Evolutionary conservation across 2,888 invertebrate genomes (phyloP).

Genomic region (Julus scandinavius): DNA sequence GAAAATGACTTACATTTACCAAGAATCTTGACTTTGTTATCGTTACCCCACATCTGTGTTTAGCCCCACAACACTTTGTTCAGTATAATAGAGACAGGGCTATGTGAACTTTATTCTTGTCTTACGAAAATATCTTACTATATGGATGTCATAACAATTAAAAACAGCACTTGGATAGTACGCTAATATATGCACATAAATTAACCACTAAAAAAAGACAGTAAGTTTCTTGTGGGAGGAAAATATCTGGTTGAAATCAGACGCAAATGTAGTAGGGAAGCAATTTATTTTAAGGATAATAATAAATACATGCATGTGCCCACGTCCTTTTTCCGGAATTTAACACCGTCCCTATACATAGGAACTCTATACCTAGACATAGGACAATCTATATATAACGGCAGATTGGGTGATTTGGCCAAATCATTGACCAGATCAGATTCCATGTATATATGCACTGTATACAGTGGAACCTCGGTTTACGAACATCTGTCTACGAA

Average conservation of each 20-base stretch:
- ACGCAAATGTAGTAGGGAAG: not conserved
- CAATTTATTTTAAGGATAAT: too few relatives aligned
- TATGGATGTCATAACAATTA: not conserved
- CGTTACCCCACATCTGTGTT: not conserved
- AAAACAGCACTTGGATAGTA: not conserved
- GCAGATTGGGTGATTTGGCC: too few relatives aligned
- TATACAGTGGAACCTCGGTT: too few relatives aligned
- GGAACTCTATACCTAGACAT: too few relatives aligned
- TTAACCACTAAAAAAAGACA: not conserved
- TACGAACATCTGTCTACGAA: too few relatives aligned
- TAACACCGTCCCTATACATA: not conserved
- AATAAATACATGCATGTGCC: not conserved
- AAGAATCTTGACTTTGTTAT: not conserved
- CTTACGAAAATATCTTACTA: not conserved
- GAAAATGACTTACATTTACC: slow-evolving; percentile 9
- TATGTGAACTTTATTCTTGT: not conserved
- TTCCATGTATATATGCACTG: too few relatives aligned
- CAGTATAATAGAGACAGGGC: not conserved
- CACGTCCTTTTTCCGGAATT: not conserved
- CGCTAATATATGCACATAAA: not conserved
- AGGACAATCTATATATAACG: too few relatives aligned
- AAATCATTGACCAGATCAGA: too few relatives aligned
- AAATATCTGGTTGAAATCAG: slow-evolving; percentile 4
- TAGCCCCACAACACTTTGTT: not conserved
- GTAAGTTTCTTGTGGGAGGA: not conserved